Evolutionary conservation across 1,140 invertebrate species (phyloP).

Genomic region (Trachymyrmex cornetzi): DNA sequence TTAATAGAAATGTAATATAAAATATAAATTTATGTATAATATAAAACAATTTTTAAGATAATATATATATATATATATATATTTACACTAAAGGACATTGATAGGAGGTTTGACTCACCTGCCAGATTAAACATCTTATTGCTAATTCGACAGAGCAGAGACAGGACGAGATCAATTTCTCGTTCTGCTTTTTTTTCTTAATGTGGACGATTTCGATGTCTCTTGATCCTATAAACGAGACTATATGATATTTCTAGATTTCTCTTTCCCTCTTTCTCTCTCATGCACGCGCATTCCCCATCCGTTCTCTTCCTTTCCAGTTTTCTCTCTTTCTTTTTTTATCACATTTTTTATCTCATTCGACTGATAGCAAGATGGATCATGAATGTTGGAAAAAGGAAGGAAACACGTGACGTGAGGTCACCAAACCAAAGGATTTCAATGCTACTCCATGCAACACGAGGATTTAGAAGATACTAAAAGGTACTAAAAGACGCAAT

Average conservation of each 20-base stretch:
- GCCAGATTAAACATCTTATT: constrained; percentile 47
- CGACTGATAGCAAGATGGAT: neutral
- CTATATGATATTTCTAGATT: constrained; percentile 49
- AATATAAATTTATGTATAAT: neutral
- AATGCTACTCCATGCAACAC: constrained; percentile 73
- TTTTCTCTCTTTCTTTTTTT: constrained; percentile 46
- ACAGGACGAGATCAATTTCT: constrained; percentile 3
- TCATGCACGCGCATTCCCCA: constrained; percentile 18
- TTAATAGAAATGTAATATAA: neutral
- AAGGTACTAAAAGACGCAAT: neutral
- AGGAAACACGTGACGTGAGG: constrained; percentile 76
- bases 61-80: neutral
- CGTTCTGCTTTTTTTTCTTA: constrained; percentile 13
- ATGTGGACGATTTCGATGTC: constrained; percentile 27
- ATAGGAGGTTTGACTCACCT: neutral
- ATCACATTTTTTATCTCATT: constrained; percentile 27
- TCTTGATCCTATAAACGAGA: constrained; percentile 50
- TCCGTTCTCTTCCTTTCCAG: constrained; percentile 50
- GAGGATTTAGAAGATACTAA: neutral
- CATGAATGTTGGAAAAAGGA: constrained; percentile 35
- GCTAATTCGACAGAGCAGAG: constrained; percentile 5
- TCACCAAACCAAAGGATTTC: constrained; percentile 79
- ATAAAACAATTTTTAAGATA: neutral
- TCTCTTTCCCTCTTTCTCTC: constrained; percentile 59
- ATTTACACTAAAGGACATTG: neutral